Base-by-base conservation (phyloP, 30 jellyfish, hydroid and myxozoan genomes). In the Sanderia malayensis region DNA sequence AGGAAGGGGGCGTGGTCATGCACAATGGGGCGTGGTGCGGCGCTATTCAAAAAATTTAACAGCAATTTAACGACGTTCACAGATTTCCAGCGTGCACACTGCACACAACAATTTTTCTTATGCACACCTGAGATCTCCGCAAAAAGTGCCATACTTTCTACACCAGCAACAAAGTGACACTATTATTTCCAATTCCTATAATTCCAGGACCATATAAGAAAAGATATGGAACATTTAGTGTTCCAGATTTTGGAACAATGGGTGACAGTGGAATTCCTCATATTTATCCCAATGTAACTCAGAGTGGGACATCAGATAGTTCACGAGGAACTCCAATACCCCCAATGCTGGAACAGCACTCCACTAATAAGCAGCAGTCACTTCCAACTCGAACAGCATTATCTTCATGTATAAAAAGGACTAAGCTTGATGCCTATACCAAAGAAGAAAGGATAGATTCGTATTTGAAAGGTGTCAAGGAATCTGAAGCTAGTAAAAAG, bases 211-310 rank as follows among this genome's bases (percentile, higher is more conserved):
- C 46, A 11, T 47, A 52, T n/a, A 53, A 29, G 10, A 66, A 76
- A 24, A 63, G 31, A 33, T 76, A 76, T 63, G 88, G 88, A 28
- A 76, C 88, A 24, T 76, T 76, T 74, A 76, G 88, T 31, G 88
- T 52, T 0, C 88, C 88, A 9, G 55, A 76, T 55, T 64, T 76
- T 19, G 31, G 28, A 32, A 21, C 65, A 20, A 46, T 18, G 30
- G 88, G 45, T 13, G 74, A 23, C 11, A 31, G 33, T 20, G 20
- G 17, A 9, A 10, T 55, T 20, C 26, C 44, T 25, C 66, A 52
- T 13, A 3, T 76, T 8, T 76, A 76, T 27, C 88, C 88, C 17
- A 66, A 76, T 22, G 18, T 76, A n/a, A 76, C 79, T 2, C 80
- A 63, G 15, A 76, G 62, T 15, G 31, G 24, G 20, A 0, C 79